A percentile compares a stretch with the other conserved stretches of the same genome.
Conservation (phyloP, 2,888 invertebrate species). For the Resseliella maxima region DNA sequence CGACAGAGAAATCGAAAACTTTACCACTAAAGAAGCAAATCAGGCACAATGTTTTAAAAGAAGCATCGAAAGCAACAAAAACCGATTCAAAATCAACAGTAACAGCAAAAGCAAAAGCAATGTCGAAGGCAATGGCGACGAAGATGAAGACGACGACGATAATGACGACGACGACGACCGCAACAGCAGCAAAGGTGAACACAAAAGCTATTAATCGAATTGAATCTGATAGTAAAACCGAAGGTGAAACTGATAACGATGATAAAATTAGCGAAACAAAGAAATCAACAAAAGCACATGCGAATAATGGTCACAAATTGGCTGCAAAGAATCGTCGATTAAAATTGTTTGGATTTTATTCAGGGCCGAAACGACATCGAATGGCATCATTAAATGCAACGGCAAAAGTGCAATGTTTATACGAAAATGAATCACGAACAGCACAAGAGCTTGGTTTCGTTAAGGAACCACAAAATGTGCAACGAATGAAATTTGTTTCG, state of each 20-base stretch:
- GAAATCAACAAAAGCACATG: constrained; percentile 13
- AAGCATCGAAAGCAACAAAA: background rate
- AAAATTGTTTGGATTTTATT: constrained; percentile 59
- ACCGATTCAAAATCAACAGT: constrained; percentile 38
- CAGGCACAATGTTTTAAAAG: background rate
- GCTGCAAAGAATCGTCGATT: constrained; percentile 57
- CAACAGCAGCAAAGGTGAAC: no score
- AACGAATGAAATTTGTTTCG: constrained; percentile 6
- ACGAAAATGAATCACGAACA: constrained; percentile 86
- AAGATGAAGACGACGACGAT: no score
- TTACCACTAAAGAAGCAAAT: constrained; percentile 48
- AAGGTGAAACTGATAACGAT: background rate
- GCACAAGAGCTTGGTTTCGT: constrained; percentile 74
- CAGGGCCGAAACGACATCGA: constrained; percentile 82
- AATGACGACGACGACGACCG: no score
- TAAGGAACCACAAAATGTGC: constrained; percentile 69
- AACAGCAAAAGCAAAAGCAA: background rate
- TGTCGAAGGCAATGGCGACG: no score
- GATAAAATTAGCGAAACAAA: background rate
- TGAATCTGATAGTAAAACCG: background rate
- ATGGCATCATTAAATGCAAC: constrained; percentile 90
- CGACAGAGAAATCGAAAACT: background rate
- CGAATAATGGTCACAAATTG: constrained; percentile 13
- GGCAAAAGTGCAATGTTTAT: constrained; percentile 90
- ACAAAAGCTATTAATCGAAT: background rate